A percentile compares a stretch with the other conserved stretches of the same genome.
phyloP scores from a whole-genome alignment of 2,888 invertebrate genomes.

The Argyra leucocephala region DNA sequence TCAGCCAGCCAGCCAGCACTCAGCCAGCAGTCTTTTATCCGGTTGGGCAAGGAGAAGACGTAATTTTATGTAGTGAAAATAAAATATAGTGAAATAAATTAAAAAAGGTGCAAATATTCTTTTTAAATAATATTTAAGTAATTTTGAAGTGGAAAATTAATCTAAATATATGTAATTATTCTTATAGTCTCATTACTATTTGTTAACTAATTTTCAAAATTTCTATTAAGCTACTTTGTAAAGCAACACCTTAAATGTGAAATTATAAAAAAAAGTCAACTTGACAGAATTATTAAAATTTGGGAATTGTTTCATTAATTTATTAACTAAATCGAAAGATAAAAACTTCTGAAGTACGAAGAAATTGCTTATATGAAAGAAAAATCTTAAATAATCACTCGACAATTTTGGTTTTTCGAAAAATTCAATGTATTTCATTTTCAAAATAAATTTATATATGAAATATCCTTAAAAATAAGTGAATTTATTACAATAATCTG shows the following conservation, averaged over 20 bases:
- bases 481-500: too few relatives aligned
- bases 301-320: background rate
- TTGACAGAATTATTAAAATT: conserved; percentile 1
- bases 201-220: background rate
- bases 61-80: background rate
- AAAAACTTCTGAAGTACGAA: background rate
- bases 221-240: too few relatives aligned
- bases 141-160: background rate
- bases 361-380: background rate
- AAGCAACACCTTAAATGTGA: background rate
- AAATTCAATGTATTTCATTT: background rate
- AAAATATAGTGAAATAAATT: background rate
- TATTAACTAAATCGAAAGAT: background rate
- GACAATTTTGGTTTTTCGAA: background rate
- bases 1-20: background rate
- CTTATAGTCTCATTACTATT: background rate
- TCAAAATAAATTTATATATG: background rate
- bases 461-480: background rate
- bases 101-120: background rate
- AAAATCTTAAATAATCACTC: background rate
- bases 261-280: background rate
- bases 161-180: background rate
- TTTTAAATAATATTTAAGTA: background rate
- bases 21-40: background rate
- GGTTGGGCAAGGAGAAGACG: background rate